A percentile compares a stretch with the other conserved stretches of the same genome.
Evolutionary conservation across 2,113 vertebrate species (phyloP).

Genomic region (Cyphomyrus discorhynchus): DNA sequence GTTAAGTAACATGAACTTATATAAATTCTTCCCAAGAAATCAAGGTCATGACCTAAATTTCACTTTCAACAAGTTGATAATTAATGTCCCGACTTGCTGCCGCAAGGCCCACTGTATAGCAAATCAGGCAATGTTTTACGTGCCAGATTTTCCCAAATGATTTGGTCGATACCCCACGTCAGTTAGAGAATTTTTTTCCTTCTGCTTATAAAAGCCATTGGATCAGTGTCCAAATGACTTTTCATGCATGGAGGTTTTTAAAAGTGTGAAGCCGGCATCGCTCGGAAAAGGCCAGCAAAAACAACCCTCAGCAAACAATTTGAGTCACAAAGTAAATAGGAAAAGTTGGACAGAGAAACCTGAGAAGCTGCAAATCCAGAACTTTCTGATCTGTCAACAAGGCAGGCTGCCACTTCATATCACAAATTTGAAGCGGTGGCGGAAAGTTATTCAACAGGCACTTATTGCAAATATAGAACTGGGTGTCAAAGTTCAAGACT

Average conservation of each 20-base stretch:
- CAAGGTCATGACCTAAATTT: background rate
- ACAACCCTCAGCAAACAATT: slow-evolving; percentile 41
- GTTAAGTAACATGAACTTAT: background rate
- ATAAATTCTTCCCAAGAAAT: background rate
- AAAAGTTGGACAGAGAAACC: slow-evolving; percentile 47
- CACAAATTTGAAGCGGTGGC: slow-evolving; percentile 31
- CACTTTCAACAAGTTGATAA: slow-evolving; percentile 2
- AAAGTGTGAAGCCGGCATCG: slow-evolving; percentile 31
- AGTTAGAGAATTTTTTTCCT: slow-evolving; percentile 15
- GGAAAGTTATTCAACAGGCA: slow-evolving; percentile 45
- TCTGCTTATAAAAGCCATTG: slow-evolving; percentile 21
- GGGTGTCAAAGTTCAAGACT: slow-evolving; percentile 11
- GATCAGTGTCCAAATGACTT: slow-evolving; percentile 26
- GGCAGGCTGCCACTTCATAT: slow-evolving; percentile 44
- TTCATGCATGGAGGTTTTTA: slow-evolving; percentile 18
- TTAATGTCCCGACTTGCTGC: background rate
- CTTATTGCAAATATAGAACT: slow-evolving; percentile 39
- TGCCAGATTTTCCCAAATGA: slow-evolving; percentile 11
- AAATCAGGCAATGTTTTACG: slow-evolving; percentile 9
- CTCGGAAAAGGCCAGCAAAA: slow-evolving; percentile 42
- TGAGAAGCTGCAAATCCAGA: slow-evolving; percentile 46
- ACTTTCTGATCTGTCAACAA: slow-evolving; percentile 47
- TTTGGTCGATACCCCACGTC: slow-evolving; percentile 20
- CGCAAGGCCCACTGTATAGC: background rate
- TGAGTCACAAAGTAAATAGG: slow-evolving; percentile 47